Evolutionary conservation across 1,140 invertebrate genomes (phyloP), one percentile per base, ranked within the genome.

Genomic region (Drosophila virilis): DNA sequence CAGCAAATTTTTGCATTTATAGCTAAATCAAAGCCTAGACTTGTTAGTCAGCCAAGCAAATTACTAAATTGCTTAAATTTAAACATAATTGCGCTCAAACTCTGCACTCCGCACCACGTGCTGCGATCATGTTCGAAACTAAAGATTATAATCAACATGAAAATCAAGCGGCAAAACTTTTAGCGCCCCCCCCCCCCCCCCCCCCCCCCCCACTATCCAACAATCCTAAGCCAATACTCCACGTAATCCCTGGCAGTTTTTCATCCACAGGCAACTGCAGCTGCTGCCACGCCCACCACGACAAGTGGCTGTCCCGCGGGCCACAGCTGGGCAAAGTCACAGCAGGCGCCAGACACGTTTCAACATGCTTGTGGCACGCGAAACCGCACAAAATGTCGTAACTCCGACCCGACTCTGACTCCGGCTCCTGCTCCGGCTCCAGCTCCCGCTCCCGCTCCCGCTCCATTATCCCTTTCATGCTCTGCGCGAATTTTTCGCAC

Each of bases 91-190:
- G 22, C 22, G 3, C 22, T 28, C 22, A 5, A 4, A 28, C 3
- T 28, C 4, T 2, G 22, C 22, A 22, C 22, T 22, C 17, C 17
- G 17, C 17, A 17, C 1, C 10, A 0, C 42, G 40, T 6, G 40
- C 40, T 2, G 40, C 12, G 62, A 55, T 42, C 77, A 51, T 59
- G 69, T 69, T 54, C 22, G 60, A 55, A 54, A 60, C 51, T 62
- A 75, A 48, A 74, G 83, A 86, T 88, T 79, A 75, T 80, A 82
- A 81, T 88, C 83, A 88, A 69, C 78, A 88, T 88, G 75, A 86
- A 82, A 86, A 86, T 86, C 71, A 86, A 86, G 83, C 82, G 68
- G 71, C 65, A 78, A 74, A 86, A 86, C 70, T 82, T 81, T 83
- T 67, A 70, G 59, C 60, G 54, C 33, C 57, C 62, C 17, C 28